A percentile compares a stretch with the other conserved stretches of the same genome.
Evolutionary conservation across 2,113 vertebrate genomes (phyloP).

Genomic region (Zosterops japonicus): DNA sequence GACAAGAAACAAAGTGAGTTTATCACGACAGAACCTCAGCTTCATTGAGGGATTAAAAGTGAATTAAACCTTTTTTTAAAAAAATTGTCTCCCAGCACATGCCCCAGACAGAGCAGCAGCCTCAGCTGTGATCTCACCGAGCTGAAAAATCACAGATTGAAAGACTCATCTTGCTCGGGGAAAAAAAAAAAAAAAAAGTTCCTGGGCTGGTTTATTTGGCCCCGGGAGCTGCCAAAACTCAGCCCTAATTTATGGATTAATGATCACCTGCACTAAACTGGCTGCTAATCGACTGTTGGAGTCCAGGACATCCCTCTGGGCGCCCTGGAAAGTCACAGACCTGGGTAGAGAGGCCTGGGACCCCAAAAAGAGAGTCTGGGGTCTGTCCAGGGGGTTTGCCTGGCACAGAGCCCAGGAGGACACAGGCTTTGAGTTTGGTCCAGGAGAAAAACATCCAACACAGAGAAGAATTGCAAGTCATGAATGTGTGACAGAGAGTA

Average conservation of each 20-base stretch:
- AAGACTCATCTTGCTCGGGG: background rate
- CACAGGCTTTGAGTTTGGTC: no score
- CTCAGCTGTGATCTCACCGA: no score
- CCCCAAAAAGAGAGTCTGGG: no score
- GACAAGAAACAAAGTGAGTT: background rate
- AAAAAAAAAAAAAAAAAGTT: background rate
- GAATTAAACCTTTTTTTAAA: background rate
- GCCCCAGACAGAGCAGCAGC: background rate
- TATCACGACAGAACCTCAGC: background rate
- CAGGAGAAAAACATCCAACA: no score
- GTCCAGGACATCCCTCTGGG: no score
- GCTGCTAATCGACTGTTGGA: background rate
- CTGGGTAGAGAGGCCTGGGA: no score
- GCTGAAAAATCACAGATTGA: no score
- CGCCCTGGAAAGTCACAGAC: no score
- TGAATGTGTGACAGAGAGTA: no score
- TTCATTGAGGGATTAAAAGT: constrained; percentile 9
- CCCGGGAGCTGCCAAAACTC: background rate
- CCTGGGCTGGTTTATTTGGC: background rate
- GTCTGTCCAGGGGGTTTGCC: no score
- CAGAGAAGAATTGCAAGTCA: no score
- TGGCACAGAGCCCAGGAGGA: no score
- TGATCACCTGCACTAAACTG: background rate
- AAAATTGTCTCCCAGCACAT: background rate
- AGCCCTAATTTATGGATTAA: background rate